Base-by-base conservation (phyloP, 2,888 invertebrate genomes). In the Thumatha senex region DNA sequence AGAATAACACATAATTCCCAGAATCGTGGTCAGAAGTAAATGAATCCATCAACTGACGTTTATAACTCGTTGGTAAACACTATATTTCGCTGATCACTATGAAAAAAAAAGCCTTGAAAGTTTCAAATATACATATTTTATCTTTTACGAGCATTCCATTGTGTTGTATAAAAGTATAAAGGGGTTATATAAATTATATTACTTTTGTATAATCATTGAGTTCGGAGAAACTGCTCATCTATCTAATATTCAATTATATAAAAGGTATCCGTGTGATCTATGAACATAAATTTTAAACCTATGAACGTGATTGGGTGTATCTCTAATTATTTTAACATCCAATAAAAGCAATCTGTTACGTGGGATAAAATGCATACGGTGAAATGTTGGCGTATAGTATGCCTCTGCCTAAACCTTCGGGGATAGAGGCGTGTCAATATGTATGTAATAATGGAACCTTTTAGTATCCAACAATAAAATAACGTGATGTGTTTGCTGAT, bases 111-210 rank as follows among this genome's bases (percentile, higher is more conserved):
- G 35, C 50, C 50, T 45, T 50, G 50, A 41, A 35, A 31, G 15
- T 50, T 50, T 40, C 12, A 45, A 40, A 45, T 35, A 45, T 45
- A 45, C 35, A 34, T 41, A 31, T 46, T 9, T 35, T 36, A 33
- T 44, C 7, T 49, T 44, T 44, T 44, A 45, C 15, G 30, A 13
- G 9, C 31, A 24, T 46, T 40, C 34, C n/a, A 33, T 39, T 31
- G 15, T 30, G 40, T 34, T 12, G 24, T 40, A 45, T 11, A 45
- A 29, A 29, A 40, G 35, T 18, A 49, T 42, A 48, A 43, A 48
- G 33, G 43, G 5, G 48, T 38, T 24, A 7, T 48, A 34, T 48
- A 48, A 48, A 38, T 30, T 48, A 48, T 46, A 46, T 40, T 34
- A 40, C 34, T 12, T 40, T 24, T 24, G 24, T n/a, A n/a, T 38